Evolutionary conservation across 2,797 vertebrate genomes (phyloP).

Genomic region (Simalia tracyae): DNA sequence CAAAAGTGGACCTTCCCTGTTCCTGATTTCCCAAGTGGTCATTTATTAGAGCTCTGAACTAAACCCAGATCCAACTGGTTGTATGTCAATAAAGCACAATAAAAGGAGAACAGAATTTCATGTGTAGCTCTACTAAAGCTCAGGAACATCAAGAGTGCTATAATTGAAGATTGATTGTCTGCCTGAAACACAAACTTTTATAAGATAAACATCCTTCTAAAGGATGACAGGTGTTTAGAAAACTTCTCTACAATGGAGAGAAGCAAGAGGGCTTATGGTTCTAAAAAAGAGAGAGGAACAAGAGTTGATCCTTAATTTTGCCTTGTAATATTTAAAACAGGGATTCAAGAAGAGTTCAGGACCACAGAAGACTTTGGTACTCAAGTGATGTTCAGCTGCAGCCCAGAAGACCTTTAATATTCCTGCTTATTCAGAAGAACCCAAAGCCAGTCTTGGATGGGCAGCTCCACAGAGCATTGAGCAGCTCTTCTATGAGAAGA

Average conservation of each 20-base stretch:
- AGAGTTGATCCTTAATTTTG: neutral
- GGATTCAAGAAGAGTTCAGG: neutral
- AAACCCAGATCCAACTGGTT: neutral
- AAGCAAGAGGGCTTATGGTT: neutral
- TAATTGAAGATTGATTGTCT: neutral
- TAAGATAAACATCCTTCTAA: neutral
- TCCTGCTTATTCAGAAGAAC: neutral
- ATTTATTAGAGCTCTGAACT: neutral
- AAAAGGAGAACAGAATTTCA: neutral
- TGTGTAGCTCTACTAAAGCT: neutral
- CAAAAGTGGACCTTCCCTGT: accelerated
- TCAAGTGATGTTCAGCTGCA: neutral
- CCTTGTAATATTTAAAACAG: neutral
- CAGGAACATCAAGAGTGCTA: neutral
- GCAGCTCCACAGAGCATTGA: neutral
- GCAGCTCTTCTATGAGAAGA: neutral
- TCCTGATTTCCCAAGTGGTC: neutral
- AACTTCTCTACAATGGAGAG: neutral
- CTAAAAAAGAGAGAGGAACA: neutral
- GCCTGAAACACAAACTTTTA: neutral
- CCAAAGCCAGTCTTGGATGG: neutral
- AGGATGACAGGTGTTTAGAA: neutral
- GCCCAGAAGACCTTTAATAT: neutral
- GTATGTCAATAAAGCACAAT: neutral
- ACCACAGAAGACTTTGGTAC: neutral